These are phyloP conservation scores for human DNA, from an alignment of 2,113 vertebrate genomes.

Conservation along the genomic window DNA sequence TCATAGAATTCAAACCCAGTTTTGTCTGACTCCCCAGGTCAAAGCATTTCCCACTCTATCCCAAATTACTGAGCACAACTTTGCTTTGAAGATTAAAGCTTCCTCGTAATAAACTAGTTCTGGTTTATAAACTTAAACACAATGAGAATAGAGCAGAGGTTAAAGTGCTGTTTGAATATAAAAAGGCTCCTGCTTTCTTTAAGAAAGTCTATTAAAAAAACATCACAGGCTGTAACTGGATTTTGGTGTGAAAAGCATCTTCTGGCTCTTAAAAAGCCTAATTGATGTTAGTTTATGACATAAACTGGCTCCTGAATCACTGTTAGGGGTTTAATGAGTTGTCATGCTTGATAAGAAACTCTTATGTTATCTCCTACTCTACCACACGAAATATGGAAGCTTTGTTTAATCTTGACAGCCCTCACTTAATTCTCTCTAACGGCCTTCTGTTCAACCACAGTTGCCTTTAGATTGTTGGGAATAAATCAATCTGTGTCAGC, in stretches of 20 bases:
- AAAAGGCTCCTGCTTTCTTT: not conserved
- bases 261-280: not conserved
- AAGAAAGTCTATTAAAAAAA: not conserved
- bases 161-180: not conserved
- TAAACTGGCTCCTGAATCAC: not conserved
- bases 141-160: not conserved
- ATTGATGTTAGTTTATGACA: not conserved
- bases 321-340: conserved; percentile 19
- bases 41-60: not conserved
- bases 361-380: not conserved
- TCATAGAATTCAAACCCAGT: not conserved
- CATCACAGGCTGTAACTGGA: not conserved
- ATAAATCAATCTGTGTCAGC: conserved; percentile 56
- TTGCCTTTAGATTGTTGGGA: not conserved
- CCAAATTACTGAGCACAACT: not conserved
- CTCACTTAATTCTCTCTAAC: conserved; percentile 43
- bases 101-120: not conserved
- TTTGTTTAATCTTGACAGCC: conserved; percentile 53
- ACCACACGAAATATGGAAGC: not conserved
- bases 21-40: not conserved
- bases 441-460: conserved; percentile 44
- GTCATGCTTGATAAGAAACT: conserved; percentile 19
- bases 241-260: not conserved
- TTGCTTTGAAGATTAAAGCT: not conserved
- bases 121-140: not conserved